Evolutionary conservation across 2,888 invertebrate species (phyloP), one percentile per base, ranked within the genome.

Genomic region (Ectemnius cavifrons): DNA sequence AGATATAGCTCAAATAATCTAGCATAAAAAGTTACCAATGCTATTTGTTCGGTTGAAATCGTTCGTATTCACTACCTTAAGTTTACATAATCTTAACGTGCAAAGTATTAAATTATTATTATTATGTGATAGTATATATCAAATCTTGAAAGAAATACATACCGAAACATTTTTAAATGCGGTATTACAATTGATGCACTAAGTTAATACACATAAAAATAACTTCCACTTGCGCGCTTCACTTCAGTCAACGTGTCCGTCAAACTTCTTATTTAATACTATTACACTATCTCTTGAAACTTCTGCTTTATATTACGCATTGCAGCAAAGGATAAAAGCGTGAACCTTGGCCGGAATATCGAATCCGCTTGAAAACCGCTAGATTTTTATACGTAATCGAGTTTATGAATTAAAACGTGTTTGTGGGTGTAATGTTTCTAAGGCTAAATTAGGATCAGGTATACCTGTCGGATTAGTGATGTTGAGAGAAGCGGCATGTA

Each of bases 291-390:
- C 16, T 18, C 2, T 47, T 28, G n/a, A 5, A 13, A 58, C 11
- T 63, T 23, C 63, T 20, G 58, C 20, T 56, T 56, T 37, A 63
- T 56, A 11, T 57, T 49, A 16, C 11, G 0, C 16, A 28, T 23
- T 37, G 52, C 57, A 60, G 52, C 37, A 14, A 52, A 52, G 14
- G 52, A 62, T 46, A 58, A 2, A 20, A 62, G n/a, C 20, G 4
- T 14, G 68, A 58, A 49, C 73, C 78, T 77, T 77, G 71, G 6
- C 37, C 69, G 45, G 18, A 37, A 66, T 78, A 78, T 78, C 61
- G 28, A 52, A 61, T 74, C 37, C 11, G 45, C 23, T 13, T 61
- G 45, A 62, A 58, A 73, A 76, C 71, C 68, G 62, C 63, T 1
- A 37, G 58, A 63, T 73, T 68, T 73, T 76, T 71, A 59, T 11